phyloP scores from a whole-genome alignment of 2,797 vertebrate species.

The Psittacula echo region DNA sequence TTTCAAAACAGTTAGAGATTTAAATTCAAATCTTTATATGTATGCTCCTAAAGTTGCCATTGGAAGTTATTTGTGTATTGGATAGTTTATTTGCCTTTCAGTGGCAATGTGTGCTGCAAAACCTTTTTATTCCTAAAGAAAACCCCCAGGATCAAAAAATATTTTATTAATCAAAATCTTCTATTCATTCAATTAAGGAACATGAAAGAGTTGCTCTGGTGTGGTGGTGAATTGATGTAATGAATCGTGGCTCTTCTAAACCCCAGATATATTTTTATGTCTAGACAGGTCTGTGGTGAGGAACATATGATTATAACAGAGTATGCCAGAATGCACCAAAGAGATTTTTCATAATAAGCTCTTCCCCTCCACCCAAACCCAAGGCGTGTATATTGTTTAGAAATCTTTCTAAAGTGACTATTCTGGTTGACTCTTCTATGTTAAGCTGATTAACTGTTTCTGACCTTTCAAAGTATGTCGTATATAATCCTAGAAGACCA shows the following conservation, averaged over 20 bases:
- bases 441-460: conserved; percentile 71
- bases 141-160: background rate
- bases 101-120: background rate
- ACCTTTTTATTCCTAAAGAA: background rate
- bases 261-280: conserved; percentile 63
- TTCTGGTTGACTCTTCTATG: conserved; percentile 49
- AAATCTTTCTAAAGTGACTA: conserved; percentile 54
- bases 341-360: conserved; percentile 43
- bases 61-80: conserved; percentile 15
- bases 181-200: background rate
- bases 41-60: conserved; percentile 36
- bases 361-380: background rate
- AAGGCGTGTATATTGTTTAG: conserved; percentile 37
- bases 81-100: conserved; percentile 1
- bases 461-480: conserved; percentile 63
- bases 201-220: background rate
- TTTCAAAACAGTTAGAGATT: conserved; percentile 12
- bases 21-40: background rate
- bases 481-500: conserved; percentile 68
- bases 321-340: conserved; percentile 57
- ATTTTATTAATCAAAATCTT: conserved; percentile 42
- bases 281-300: conserved; percentile 45
- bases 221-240: conserved; percentile 14
- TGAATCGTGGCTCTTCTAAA: conserved; percentile 49
- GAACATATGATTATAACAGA: conserved; percentile 58